These are phyloP conservation scores for Lacanobia oleracea DNA, from an alignment of 2,888 invertebrate species.

Conservation along the genomic window DNA sequence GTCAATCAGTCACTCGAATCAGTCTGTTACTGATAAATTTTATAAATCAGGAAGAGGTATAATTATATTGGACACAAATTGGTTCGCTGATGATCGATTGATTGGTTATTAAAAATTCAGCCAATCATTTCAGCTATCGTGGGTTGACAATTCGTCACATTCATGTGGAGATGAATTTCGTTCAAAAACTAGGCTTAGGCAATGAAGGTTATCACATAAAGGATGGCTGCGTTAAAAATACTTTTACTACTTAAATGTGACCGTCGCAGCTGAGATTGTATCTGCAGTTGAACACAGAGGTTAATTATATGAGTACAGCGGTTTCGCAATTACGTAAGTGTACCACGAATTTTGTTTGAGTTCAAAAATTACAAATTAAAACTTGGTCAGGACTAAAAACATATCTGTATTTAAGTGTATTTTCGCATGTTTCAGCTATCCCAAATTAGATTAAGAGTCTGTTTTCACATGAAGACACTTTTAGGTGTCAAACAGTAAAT, in stretches of 20 bases:
- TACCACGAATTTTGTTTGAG: background rate
- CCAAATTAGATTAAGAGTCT: no score
- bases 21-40: no score
- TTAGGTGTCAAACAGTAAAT: no score
- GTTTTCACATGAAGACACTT: no score
- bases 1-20: no score
- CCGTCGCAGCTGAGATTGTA: background rate
- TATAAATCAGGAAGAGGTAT: no score
- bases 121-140: background rate
- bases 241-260: conserved; percentile 8
- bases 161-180: background rate
- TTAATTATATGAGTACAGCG: background rate
- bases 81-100: background rate
- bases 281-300: background rate
- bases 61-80: no score
- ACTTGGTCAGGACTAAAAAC: background rate
- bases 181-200: no score
- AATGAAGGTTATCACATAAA: background rate
- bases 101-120: no score
- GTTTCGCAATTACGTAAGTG: background rate
- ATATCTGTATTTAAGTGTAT: background rate
- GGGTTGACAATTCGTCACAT: background rate
- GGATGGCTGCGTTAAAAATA: background rate
- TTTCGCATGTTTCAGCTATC: no score
- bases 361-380: background rate